phyloP scores from a whole-genome alignment of 2,888 invertebrate genomes.

The Dorcus parallelipipedus region DNA sequence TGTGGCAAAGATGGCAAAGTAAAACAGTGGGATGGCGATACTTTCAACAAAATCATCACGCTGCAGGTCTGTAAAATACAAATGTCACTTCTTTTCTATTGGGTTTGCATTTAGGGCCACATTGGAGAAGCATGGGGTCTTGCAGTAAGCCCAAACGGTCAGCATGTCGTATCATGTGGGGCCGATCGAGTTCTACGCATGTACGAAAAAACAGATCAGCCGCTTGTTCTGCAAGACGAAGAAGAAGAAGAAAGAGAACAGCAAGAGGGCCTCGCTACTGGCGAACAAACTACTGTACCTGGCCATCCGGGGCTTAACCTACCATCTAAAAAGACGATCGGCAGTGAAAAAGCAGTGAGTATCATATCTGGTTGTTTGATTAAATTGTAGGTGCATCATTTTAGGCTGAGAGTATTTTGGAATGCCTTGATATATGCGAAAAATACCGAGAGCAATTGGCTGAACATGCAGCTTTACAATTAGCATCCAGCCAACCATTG shows the following conservation, averaged over 20 bases:
- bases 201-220: slow-evolving; percentile 82
- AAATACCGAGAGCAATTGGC: slow-evolving; percentile 59
- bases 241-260: slow-evolving; percentile 83
- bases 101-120: slow-evolving; percentile 63
- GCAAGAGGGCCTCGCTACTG: slow-evolving; percentile 68
- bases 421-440: slow-evolving; percentile 78
- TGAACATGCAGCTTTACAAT: slow-evolving; percentile 48
- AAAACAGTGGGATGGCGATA: slow-evolving; percentile 97
- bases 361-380: not conserved
- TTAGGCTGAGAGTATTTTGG: slow-evolving; percentile 84
- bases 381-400: slow-evolving; percentile 10
- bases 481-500: slow-evolving; percentile 40
- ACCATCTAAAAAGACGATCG: slow-evolving; percentile 84
- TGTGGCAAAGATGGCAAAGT: slow-evolving; percentile 91
- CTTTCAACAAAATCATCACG: slow-evolving; percentile 85
- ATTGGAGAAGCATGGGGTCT: slow-evolving; percentile 74
- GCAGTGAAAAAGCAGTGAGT: slow-evolving; percentile 81
- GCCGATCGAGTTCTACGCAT: slow-evolving; percentile 84
- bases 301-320: slow-evolving; percentile 69
- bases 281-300: slow-evolving; percentile 66
- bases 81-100: not conserved
- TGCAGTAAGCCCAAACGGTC: slow-evolving; percentile 77
- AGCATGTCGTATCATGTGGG: slow-evolving; percentile 75
- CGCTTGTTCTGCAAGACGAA: slow-evolving; percentile 88
- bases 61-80: slow-evolving; percentile 58